A percentile compares a stretch with the other conserved stretches of the same genome.
Conservation (phyloP, 2,888 invertebrate genomes). For the Mythimna loreyi region DNA sequence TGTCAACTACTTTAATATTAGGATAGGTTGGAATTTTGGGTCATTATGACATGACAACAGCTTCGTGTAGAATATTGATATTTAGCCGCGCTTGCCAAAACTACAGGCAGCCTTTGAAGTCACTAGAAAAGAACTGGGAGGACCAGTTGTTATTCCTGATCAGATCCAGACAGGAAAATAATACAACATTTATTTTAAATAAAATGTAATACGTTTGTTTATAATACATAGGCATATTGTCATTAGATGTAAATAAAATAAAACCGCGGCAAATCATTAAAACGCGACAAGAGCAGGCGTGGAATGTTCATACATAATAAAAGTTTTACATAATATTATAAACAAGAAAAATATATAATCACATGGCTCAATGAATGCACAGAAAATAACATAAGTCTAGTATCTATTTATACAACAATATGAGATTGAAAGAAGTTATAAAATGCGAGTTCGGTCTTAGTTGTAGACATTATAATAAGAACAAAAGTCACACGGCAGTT, state of each 20-base stretch:
- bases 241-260: constrained; percentile 72
- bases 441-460: constrained; percentile 46
- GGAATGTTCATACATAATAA: constrained; percentile 66
- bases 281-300: constrained; percentile 67
- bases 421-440: constrained; percentile 31
- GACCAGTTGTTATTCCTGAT: neutral
- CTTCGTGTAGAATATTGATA: neutral
- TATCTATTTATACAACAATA: constrained; percentile 25
- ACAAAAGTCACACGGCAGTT: constrained; percentile 33
- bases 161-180: constrained; percentile 3
- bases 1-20: neutral
- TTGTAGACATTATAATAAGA: constrained; percentile 38
- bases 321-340: constrained; percentile 25
- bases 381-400: constrained; percentile 26
- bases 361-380: constrained; percentile 27
- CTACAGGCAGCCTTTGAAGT: neutral
- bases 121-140: neutral
- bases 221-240: constrained; percentile 80
- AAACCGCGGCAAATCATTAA: constrained; percentile 67
- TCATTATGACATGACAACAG: neutral
- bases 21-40: neutral
- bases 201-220: constrained; percentile 71
- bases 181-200: constrained; percentile 53
- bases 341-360: constrained; percentile 29
- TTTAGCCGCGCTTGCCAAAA: neutral